Conservation (phyloP, 23 tunicate genomes). For the Trididemnum clinides region DNA sequence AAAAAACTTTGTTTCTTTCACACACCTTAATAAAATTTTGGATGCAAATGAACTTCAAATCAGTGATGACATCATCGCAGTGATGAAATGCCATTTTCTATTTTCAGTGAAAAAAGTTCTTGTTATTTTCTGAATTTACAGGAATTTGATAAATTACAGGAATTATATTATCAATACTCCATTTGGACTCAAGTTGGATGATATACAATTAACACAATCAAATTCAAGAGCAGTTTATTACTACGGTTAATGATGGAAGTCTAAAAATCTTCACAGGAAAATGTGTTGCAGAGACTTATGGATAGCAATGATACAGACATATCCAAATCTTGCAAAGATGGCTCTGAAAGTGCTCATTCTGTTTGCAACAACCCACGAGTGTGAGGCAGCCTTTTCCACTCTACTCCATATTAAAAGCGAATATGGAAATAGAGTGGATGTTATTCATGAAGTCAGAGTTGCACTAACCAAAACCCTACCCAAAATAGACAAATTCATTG, state of each 20-base stretch:
- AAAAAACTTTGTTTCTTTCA: background rate
- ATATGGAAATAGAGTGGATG: background rate
- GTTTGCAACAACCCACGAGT: too few relatives aligned
- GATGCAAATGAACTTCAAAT: conserved; percentile 30
- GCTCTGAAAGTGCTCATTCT: too few relatives aligned
- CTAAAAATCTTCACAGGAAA: background rate
- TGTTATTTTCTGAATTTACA: conserved; percentile 32
- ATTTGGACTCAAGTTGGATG: background rate
- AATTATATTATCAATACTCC: background rate
- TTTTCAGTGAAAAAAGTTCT: conserved; percentile 12
- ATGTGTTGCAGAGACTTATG: conserved; percentile 1
- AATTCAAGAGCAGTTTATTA: background rate
- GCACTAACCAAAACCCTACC: background rate
- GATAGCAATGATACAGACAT: background rate
- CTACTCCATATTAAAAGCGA: too few relatives aligned
- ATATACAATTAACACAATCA: background rate
- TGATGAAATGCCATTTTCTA: conserved; percentile 4
- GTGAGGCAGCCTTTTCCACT: too few relatives aligned
- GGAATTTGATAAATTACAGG: background rate
- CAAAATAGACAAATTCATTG: background rate
- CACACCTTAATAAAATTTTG: background rate
- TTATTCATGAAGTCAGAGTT: background rate
- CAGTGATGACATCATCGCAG: background rate
- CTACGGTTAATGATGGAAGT: background rate
- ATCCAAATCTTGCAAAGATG: conserved; percentile 17